These are phyloP conservation scores for Dastarcus helophoroides DNA, from an alignment of 2,888 invertebrate species.

Conservation along the genomic window DNA sequence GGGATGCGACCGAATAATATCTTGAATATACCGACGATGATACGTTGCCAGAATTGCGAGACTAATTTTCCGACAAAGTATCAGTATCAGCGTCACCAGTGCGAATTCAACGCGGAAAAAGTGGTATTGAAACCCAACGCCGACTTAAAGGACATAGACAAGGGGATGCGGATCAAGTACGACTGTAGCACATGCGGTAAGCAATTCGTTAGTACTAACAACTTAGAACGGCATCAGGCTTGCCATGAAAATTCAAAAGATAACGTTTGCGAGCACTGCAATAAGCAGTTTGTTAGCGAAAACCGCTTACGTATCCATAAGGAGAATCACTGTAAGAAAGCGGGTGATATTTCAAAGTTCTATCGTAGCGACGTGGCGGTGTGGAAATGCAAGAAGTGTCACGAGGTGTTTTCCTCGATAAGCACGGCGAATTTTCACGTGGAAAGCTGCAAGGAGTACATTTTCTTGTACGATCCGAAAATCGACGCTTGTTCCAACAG, in stretches of 20 bases:
- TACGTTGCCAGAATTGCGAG: slow-evolving; percentile 37
- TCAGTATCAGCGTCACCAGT: slow-evolving; percentile 37
- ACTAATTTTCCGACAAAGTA: slow-evolving; percentile 37
- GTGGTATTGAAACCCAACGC: slow-evolving; percentile 33
- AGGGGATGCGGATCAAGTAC: slow-evolving; percentile 30
- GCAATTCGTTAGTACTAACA: slow-evolving; percentile 34
- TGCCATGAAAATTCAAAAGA: slow-evolving; percentile 32
- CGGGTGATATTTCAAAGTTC: slow-evolving; percentile 35
- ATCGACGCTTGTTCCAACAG: slow-evolving; percentile 4
- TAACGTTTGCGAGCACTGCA: slow-evolving; percentile 35
- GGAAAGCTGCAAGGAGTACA: slow-evolving; percentile 21
- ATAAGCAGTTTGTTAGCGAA: slow-evolving; percentile 36
- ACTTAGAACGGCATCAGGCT: slow-evolving; percentile 33
- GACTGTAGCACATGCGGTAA: slow-evolving; percentile 33
- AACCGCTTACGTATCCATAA: slow-evolving; percentile 36
- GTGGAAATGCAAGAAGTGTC: slow-evolving; percentile 36
- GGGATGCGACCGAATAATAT: slow-evolving; percentile 3
- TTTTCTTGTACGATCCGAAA: slow-evolving; percentile 6
- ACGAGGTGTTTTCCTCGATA: slow-evolving; percentile 34
- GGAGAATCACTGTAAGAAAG: slow-evolving; percentile 38
- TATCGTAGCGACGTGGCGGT: slow-evolving; percentile 37
- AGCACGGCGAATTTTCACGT: slow-evolving; percentile 27
- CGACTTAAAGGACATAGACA: slow-evolving; percentile 29
- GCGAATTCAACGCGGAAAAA: slow-evolving; percentile 36
- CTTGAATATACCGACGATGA: slow-evolving; percentile 27